These are phyloP conservation scores for Trinectes maculatus DNA, from an alignment of 2,113 vertebrate species.

Conservation along the genomic window DNA sequence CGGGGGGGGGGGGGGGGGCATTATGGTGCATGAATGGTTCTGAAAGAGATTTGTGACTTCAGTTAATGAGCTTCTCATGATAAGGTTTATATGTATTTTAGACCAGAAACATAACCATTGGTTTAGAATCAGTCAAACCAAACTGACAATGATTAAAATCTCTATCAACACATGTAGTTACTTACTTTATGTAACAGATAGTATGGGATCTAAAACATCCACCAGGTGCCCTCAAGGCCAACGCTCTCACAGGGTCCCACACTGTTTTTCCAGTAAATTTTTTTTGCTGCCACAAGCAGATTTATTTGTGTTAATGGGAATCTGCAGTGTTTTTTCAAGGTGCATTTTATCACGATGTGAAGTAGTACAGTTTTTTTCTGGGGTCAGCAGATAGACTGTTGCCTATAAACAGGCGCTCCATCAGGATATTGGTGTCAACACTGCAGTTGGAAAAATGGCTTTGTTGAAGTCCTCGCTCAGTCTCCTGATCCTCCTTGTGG, in stretches of 20 bases:
- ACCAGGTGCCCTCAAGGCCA: conserved; percentile 18
- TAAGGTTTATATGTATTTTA: no score
- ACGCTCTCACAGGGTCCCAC: neutral
- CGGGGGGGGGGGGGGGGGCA: no score
- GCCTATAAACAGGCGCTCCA: conserved; percentile 24
- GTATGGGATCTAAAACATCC: neutral
- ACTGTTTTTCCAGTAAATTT: no score
- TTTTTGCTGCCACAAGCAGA: neutral
- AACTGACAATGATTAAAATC: no score
- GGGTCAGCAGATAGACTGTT: neutral
- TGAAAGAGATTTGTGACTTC: no score
- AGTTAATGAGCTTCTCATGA: no score
- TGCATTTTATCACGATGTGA: conserved; percentile 28
- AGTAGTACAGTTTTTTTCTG: neutral
- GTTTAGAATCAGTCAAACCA: no score
- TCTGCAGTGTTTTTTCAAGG: conserved; percentile 45
- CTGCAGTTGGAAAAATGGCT: conserved; percentile 51
- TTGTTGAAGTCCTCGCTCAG: conserved; percentile 14
- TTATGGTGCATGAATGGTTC: no score
- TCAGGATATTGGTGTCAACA: neutral
- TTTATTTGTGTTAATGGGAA: conserved; percentile 48
- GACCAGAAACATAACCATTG: no score
- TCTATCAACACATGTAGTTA: no score
- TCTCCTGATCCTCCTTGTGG: conserved; percentile 47
- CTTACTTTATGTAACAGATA: neutral